A percentile compares a stretch with the other conserved stretches of the same genome.
phyloP scores from a whole-genome alignment of 2,113 vertebrate genomes.

The Oreochromis niloticus region DNA sequence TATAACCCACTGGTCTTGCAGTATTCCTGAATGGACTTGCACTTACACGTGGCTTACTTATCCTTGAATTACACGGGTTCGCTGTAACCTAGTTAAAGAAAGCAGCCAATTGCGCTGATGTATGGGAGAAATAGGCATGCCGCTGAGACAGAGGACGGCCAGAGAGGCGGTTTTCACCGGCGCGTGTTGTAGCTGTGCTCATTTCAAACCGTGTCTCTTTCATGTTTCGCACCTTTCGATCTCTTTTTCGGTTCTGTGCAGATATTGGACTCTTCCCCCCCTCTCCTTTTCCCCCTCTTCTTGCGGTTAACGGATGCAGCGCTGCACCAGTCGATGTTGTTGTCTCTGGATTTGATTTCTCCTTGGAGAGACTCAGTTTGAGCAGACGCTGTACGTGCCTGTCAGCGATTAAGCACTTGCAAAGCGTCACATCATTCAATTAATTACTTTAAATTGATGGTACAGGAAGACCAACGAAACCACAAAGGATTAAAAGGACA shows the following conservation, averaged over 20 bases:
- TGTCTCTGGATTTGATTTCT: constrained; percentile 15
- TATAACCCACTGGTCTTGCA: background rate
- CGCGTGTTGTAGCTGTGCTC: constrained; percentile 13
- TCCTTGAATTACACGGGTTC: background rate
- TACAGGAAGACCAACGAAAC: background rate
- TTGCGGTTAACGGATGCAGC: constrained; percentile 42
- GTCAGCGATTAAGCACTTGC: background rate
- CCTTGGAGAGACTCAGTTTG: constrained; percentile 18
- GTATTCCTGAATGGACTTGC: background rate
- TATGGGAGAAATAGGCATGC: background rate
- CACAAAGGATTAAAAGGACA: background rate
- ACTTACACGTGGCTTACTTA: background rate
- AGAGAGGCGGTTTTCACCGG: background rate
- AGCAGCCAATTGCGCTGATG: background rate
- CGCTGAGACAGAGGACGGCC: background rate
- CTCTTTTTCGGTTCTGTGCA: background rate
- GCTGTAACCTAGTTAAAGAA: background rate
- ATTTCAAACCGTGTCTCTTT: constrained; percentile 61
- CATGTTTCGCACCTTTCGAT: constrained; percentile 31
- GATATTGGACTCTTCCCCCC: background rate
- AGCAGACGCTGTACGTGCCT: background rate
- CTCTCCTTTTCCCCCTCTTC: accelerated
- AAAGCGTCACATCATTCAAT: background rate
- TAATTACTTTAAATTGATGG: background rate
- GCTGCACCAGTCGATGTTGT: constrained; percentile 46